Percentiles rank a stretch among this genome's conserved stretches.
These are phyloP conservation scores for Formica aserva DNA, from an alignment of 2,888 invertebrate species.

Conservation along the genomic window DNA sequence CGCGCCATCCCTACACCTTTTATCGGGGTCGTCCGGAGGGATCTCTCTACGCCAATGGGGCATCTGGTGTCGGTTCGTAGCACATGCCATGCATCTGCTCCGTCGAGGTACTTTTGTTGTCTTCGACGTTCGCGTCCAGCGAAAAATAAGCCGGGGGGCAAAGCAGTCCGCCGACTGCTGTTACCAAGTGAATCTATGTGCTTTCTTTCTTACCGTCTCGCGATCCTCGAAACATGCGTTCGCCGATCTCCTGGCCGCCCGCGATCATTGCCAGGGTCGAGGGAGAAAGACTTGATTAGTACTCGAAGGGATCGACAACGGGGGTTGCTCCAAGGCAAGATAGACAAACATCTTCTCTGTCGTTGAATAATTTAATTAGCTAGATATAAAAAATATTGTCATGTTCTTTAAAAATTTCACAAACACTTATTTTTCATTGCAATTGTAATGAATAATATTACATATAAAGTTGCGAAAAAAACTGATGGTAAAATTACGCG, in stretches of 20 bases:
- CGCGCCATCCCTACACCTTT: slow-evolving; percentile 54
- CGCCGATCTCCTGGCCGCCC: slow-evolving; percentile 9
- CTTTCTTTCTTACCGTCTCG: slow-evolving; percentile 49
- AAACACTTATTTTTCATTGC: neutral
- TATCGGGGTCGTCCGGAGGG: slow-evolving; percentile 68
- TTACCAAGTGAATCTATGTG: slow-evolving; percentile 78
- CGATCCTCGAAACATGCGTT: neutral
- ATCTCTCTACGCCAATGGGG: slow-evolving; percentile 83
- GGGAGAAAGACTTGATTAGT: neutral
- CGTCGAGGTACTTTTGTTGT: slow-evolving; percentile 83
- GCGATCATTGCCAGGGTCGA: neutral
- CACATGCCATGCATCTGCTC: slow-evolving; percentile 85
- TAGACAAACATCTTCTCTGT: neutral
- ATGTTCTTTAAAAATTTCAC: neutral
- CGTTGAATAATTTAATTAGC: neutral
- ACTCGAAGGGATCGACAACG: neutral
- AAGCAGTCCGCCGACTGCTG: slow-evolving; percentile 68
- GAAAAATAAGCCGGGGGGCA: slow-evolving; percentile 74
- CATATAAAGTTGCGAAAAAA: neutral
- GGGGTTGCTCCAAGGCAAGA: neutral
- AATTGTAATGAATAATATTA: neutral
- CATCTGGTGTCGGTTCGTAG: slow-evolving; percentile 84
- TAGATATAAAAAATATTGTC: neutral
- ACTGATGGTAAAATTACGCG: no score
- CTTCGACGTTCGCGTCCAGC: slow-evolving; percentile 78